Evolutionary conservation across 2,113 vertebrate species (phyloP), one percentile per base, ranked within the genome.

Genomic region (Himantopus leucocephalus): DNA sequence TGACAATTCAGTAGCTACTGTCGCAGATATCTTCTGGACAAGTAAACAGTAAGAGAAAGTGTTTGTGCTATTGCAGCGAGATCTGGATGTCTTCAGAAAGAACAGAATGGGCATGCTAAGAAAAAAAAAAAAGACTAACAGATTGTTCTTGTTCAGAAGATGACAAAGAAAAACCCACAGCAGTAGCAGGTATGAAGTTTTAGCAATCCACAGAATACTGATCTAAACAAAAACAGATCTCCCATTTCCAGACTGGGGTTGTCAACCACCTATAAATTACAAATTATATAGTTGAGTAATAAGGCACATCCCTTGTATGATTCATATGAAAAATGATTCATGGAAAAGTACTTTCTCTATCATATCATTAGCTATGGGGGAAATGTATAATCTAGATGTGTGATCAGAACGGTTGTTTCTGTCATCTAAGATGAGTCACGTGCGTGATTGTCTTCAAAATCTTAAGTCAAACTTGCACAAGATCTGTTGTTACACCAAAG

Each of bases 271-370:
- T 76, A 52, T 43, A 72, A 70, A 67, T 75, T n/a, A 75, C 52
- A 68, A 74, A 67, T 88, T 34, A 87, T 21, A 70, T 3, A 55
- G 41, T 52, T 90, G 62, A 87, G 72, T 35, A 91, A 88, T 86
- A 80, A 78, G 79, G 56, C 90, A 97, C 70, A 80, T 76, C 63
- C 90, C 75, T 37, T 58, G 58, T 23, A 50, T 88, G 95, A 94
- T 35, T 90, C 81, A 92, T 34, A 72, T 16, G 15, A 80, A 94
- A 94, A 95, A 91, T 82, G 72, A 90, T 59, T 93, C 58, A 89
- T 68, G 52, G 59, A 88, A 30, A 86, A 88, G 83, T 84, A 85
- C 88, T 92, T 95, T 94, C 91, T 74, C 68, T 75, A 68, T 41
- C 76, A 8, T 76, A 74, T 80, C 76, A 96, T 67, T 79, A 90